Percentiles rank a stretch among this genome's conserved stretches.
phyloP scores from a whole-genome alignment of 92 coral and sea anemone species.

The Muricea muricata region DNA sequence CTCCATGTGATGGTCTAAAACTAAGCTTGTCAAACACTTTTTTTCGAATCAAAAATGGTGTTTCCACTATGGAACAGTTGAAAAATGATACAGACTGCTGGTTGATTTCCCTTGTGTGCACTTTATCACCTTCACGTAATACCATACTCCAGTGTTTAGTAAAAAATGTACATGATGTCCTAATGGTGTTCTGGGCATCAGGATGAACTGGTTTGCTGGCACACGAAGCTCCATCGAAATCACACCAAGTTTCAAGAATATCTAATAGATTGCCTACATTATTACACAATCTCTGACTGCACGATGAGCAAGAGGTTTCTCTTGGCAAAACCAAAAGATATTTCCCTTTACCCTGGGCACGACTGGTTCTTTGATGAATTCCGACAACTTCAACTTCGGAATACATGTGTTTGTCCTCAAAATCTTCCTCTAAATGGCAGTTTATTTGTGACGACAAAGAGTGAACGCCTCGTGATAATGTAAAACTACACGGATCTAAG shows the following conservation, averaged over 20 bases:
- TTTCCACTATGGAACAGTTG: slow-evolving; percentile 40
- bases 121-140: neutral
- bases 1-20: slow-evolving; percentile 48
- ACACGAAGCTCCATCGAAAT: slow-evolving; percentile 53
- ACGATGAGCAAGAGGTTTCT: neutral
- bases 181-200: neutral
- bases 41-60: slow-evolving; percentile 33
- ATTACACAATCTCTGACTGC: neutral
- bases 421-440: neutral
- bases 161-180: slow-evolving; percentile 14
- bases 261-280: neutral
- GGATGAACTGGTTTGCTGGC: neutral
- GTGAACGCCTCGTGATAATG: neutral
- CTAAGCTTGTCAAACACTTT: slow-evolving; percentile 18
- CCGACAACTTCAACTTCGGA: neutral
- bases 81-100: neutral
- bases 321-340: slow-evolving; percentile 10
- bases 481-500: neutral
- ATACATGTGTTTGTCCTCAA: neutral
- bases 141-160: slow-evolving; percentile 42
- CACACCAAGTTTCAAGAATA: slow-evolving; percentile 16
- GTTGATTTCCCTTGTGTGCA: neutral
- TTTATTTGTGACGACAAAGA: neutral
- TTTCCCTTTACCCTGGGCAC: neutral
- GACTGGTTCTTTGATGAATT: neutral